Percentiles rank a stretch among this genome's conserved stretches.
Conservation (phyloP, 2,113 vertebrate genomes). For the Odontesthes bonariensis region DNA sequence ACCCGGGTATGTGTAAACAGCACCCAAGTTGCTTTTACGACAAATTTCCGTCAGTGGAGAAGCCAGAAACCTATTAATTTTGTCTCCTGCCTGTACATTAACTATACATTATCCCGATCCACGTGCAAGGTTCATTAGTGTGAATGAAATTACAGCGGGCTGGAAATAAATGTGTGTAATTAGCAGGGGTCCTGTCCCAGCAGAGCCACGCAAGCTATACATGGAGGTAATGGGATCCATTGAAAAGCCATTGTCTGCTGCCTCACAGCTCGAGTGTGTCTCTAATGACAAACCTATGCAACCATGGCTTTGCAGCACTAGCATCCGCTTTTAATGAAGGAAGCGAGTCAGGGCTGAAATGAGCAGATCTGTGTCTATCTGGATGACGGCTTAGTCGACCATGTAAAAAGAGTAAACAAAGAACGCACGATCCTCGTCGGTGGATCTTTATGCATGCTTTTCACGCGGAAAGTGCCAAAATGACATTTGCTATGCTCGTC, state of each 20-base stretch:
- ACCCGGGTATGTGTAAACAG: no score
- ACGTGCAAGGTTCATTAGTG: conserved; percentile 77
- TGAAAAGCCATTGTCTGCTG: conserved; percentile 73
- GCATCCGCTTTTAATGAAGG: neutral
- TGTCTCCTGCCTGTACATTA: conserved; percentile 75
- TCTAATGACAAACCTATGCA: conserved; percentile 72
- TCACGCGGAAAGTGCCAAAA: conserved; percentile 23
- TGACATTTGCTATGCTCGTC: conserved; percentile 38
- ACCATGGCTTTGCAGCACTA: conserved; percentile 32
- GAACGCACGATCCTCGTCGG: neutral
- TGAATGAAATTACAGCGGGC: conserved; percentile 78
- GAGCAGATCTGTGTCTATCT: neutral
- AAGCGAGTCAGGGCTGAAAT: neutral
- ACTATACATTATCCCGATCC: conserved; percentile 77
- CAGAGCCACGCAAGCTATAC: conserved; percentile 70
- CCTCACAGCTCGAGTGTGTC: conserved; percentile 55
- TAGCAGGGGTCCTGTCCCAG: conserved; percentile 72
- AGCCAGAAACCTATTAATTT: conserved; percentile 57
- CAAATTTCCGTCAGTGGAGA: conserved; percentile 66
- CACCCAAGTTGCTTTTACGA: no score
- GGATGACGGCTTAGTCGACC: neutral
- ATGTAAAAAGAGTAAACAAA: conserved; percentile 16
- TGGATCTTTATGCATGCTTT: conserved; percentile 7
- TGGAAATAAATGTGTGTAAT: conserved; percentile 76
- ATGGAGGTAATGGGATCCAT: conserved; percentile 75